phyloP scores from a whole-genome alignment of 2,113 vertebrate species.

The Corythaixoides concolor region DNA sequence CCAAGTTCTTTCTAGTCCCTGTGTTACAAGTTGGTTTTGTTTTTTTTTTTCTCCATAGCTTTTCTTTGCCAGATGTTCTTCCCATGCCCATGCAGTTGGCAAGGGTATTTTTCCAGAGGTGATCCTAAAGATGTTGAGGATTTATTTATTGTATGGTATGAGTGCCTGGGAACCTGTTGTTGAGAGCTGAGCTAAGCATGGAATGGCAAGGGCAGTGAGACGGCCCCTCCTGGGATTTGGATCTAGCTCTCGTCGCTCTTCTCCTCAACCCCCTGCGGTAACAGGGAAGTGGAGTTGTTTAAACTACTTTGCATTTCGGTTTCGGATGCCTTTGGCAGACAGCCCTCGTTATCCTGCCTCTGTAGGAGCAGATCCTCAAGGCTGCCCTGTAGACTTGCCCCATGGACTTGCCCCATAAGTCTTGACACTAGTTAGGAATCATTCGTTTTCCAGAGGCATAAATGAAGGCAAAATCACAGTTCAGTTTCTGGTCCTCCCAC shows the following conservation, averaged over 20 bases:
- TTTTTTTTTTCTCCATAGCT: neutral
- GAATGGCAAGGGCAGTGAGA: neutral
- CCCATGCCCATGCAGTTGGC: neutral
- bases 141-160: neutral
- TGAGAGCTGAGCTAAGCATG: neutral
- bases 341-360: neutral
- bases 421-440: neutral
- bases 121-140: neutral
- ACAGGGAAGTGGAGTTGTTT: neutral
- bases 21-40: neutral
- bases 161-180: neutral
- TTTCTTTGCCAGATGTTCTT: neutral
- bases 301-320: neutral
- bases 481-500: neutral
- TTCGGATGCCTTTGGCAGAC: neutral
- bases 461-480: neutral
- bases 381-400: neutral
- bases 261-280: neutral
- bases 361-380: neutral
- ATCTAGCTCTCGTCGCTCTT: neutral
- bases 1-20: neutral
- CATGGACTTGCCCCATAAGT: accelerated
- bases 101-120: neutral
- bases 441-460: neutral
- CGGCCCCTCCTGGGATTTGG: neutral